Percentiles rank a stretch among this genome's conserved stretches.
phyloP scores from a whole-genome alignment of 2,797 vertebrate species.

The Chanos chanos region DNA sequence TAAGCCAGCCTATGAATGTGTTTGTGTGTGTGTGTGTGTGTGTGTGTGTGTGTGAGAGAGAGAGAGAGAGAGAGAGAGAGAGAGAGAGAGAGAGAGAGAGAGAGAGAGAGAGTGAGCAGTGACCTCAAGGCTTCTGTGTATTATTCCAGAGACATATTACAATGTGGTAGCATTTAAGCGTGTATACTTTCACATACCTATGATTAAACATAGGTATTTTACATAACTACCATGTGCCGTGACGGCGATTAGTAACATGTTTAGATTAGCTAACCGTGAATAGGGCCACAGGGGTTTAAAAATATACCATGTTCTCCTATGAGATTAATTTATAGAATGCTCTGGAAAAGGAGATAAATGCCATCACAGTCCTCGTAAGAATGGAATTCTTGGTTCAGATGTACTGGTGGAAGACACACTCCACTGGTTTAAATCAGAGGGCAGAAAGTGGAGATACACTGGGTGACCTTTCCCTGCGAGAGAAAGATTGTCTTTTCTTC shows the following conservation, averaged over 20 bases:
- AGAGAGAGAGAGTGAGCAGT: constrained; percentile 51
- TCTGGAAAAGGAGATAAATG: not conserved
- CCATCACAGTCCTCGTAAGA: too few species aligned
- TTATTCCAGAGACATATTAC: constrained; percentile 50
- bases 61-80: constrained; percentile 41
- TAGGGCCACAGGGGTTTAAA: constrained; percentile 34
- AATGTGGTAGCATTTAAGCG: constrained; percentile 54
- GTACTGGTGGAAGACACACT: too few species aligned
- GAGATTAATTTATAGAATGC: not conserved
- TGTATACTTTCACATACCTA: constrained; percentile 50
- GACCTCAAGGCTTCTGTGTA: constrained; percentile 53
- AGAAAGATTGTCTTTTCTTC: too few species aligned
- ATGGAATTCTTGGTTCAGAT: too few species aligned
- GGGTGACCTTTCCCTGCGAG: too few species aligned
- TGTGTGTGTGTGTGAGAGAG: constrained; percentile 25
- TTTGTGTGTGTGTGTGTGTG: constrained; percentile 11
- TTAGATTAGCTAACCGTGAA: constrained; percentile 21
- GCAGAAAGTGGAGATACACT: too few species aligned
- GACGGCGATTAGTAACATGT: constrained; percentile 47
- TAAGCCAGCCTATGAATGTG: constrained; percentile 7
- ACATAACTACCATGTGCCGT: constrained; percentile 64
- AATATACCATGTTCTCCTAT: not conserved
- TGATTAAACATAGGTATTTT: constrained; percentile 65
- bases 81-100: constrained; percentile 37
- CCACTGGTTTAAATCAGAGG: too few species aligned